Percentiles rank a stretch among this genome's conserved stretches.
phyloP scores from a whole-genome alignment of 2,888 invertebrate species.

The Xestia ashworthii region DNA sequence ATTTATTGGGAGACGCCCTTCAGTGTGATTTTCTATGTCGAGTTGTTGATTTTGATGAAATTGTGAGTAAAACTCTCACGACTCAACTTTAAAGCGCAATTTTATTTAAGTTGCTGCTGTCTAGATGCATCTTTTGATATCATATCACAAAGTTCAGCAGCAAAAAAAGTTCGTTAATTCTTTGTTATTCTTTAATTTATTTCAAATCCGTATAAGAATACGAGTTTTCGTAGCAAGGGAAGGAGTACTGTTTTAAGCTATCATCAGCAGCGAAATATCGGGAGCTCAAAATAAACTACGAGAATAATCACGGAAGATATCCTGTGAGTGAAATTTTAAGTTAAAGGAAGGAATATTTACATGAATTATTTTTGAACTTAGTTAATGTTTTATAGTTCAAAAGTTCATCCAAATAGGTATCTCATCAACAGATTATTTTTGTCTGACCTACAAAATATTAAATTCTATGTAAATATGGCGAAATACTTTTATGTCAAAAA shows the following conservation, averaged over 20 bases:
- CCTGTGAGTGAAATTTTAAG: too few relatives aligned
- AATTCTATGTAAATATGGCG: not conserved
- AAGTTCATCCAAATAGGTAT: not conserved
- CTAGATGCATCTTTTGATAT: not conserved
- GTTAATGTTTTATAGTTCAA: not conserved
- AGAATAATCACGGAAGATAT: too few relatives aligned
- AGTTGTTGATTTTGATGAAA: constrained; percentile 41
- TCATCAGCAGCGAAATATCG: too few relatives aligned
- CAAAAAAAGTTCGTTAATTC: not conserved
- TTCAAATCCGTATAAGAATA: not conserved
- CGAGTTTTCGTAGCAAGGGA: too few relatives aligned
- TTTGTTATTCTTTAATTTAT: not conserved
- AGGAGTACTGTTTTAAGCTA: too few relatives aligned
- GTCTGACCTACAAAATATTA: not conserved
- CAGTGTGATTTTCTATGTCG: constrained; percentile 38
- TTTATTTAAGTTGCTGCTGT: not conserved
- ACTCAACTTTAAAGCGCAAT: not conserved
- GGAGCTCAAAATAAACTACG: too few relatives aligned
- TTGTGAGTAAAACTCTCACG: not conserved
- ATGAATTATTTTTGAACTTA: not conserved
- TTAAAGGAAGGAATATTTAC: too few relatives aligned
- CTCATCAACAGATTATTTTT: not conserved
- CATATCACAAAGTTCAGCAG: not conserved
- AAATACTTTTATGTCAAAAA: not conserved
- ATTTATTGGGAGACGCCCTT: constrained; percentile 69